Conservation (phyloP, 2,113 vertebrate species). For the Oostethus manadensis region DNA sequence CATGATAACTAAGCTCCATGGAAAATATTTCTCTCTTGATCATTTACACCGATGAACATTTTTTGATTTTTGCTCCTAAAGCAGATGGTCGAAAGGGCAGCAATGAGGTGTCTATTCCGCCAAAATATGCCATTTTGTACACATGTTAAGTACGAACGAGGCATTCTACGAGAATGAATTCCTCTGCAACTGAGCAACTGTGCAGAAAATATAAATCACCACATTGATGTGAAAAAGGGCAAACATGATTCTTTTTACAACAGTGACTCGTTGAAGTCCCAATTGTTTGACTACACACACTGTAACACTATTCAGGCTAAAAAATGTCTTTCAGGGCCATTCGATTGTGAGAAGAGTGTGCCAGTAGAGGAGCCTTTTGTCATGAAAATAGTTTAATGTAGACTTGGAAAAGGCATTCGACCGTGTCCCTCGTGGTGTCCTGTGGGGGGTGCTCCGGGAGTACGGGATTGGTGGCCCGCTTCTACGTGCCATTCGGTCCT, state of each 20-base stretch:
- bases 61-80: conserved; percentile 14
- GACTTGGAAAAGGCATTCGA: too few species aligned
- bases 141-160: conserved; percentile 5
- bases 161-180: neutral
- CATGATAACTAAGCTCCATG: conserved; percentile 1
- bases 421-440: too few species aligned
- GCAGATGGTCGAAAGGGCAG: conserved; percentile 26
- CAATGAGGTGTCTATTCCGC: conserved; percentile 10
- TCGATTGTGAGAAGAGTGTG: neutral
- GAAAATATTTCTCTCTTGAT: conserved; percentile 9
- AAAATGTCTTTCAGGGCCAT: neutral
- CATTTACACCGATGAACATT: conserved; percentile 3
- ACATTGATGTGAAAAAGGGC: conserved; percentile 1
- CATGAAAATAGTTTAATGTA: neutral
- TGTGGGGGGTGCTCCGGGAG: too few species aligned
- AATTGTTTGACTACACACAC: neutral
- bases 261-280: neutral
- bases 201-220: conserved; percentile 8
- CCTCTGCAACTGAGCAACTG: neutral
- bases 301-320: neutral
- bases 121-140: conserved; percentile 18
- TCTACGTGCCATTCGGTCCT: too few species aligned
- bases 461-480: too few species aligned
- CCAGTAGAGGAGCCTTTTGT: neutral
- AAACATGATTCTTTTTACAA: neutral